Percentiles rank a stretch among this genome's conserved stretches.
Conservation (phyloP, 2,113 vertebrate genomes). For the Varanus komodoensis region DNA sequence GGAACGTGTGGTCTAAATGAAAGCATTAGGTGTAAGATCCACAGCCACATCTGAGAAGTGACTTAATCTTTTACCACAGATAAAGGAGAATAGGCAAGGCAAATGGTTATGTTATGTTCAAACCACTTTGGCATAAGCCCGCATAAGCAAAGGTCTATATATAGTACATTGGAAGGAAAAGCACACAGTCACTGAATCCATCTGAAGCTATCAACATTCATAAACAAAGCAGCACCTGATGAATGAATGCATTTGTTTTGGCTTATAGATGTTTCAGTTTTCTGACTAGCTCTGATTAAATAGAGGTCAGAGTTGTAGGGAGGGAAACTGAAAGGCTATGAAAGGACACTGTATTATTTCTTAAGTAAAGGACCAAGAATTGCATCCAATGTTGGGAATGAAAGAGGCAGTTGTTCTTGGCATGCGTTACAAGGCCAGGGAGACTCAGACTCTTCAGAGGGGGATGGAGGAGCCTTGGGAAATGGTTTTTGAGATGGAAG, state of each 20-base stretch:
- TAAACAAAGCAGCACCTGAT: background rate
- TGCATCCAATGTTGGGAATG: too few relatives aligned
- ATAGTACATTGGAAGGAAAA: background rate
- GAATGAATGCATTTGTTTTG: slow-evolving; percentile 1
- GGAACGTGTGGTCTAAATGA: background rate
- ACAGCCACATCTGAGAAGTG: background rate
- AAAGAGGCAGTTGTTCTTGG: too few relatives aligned
- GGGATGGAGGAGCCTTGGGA: too few relatives aligned
- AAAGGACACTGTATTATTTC: background rate
- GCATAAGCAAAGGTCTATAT: background rate
- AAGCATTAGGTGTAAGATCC: background rate
- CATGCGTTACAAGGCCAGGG: too few relatives aligned
- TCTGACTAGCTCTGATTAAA: background rate
- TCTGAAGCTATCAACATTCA: background rate
- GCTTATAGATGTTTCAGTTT: background rate
- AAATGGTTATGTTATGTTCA: background rate
- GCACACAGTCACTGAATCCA: background rate
- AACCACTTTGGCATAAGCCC: background rate
- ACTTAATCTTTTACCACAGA: background rate
- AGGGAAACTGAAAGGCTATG: background rate
- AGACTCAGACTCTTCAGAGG: too few relatives aligned
- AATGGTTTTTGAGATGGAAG: too few relatives aligned
- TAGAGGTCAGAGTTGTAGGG: background rate
- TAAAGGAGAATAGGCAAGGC: background rate
- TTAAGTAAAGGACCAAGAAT: background rate